These are phyloP conservation scores for Clytia hemisphaerica DNA, from an alignment of 30 jellyfish, hydroid and myxozoan species.

Conservation along the genomic window DNA sequence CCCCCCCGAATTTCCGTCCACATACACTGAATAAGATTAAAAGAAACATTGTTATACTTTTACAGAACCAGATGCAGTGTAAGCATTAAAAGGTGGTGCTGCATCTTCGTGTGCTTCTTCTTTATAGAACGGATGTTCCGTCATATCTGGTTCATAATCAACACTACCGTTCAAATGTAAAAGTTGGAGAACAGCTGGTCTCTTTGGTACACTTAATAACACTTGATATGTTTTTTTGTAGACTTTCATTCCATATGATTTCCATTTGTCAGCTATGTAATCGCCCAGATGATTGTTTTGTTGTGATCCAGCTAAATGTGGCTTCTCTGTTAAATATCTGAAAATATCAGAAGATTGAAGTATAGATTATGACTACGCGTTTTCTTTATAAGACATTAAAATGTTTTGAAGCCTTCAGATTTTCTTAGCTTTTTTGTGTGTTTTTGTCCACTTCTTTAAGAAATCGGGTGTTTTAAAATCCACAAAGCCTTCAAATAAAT, in stretches of 20 bases:
- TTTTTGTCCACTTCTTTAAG: too few relatives aligned
- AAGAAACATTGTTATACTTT: constrained; percentile 46
- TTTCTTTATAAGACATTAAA: too few relatives aligned
- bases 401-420: too few relatives aligned
- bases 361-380: too few relatives aligned
- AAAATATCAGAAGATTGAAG: too few relatives aligned
- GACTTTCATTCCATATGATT: constrained; percentile 48
- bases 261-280: constrained; percentile 15
- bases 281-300: neutral
- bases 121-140: constrained; percentile 55
- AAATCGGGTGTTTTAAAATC: too few relatives aligned
- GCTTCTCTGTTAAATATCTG: constrained; percentile 20
- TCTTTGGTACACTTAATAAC: constrained; percentile 51
- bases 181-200: constrained; percentile 50
- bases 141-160: constrained; percentile 29
- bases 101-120: constrained; percentile 51
- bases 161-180: constrained; percentile 19
- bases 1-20: too few relatives aligned
- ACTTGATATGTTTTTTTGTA: constrained; percentile 53
- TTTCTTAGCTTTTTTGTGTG: too few relatives aligned
- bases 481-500: too few relatives aligned
- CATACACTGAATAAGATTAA: too few relatives aligned
- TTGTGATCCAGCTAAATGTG: constrained; percentile 21
- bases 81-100: constrained; percentile 73
- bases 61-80: constrained; percentile 68